Percentiles rank a stretch among this genome's conserved stretches.
These are phyloP conservation scores for Peromyscus maniculatus DNA, from an alignment of 2,113 vertebrate genomes.

Conservation along the genomic window DNA sequence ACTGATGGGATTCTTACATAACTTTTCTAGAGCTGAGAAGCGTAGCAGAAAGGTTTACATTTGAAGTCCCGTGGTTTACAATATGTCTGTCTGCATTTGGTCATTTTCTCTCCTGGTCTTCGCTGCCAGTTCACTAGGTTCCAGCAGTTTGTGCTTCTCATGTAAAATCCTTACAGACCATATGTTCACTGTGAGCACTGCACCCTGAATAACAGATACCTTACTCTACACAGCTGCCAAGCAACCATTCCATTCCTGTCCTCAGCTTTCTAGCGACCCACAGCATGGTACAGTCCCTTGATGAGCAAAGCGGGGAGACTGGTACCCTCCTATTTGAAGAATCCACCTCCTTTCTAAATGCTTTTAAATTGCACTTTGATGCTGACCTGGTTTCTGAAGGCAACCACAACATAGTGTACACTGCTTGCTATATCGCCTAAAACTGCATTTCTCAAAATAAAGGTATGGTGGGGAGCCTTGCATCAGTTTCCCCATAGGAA, in stretches of 20 bases:
- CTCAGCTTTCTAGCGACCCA: not conserved
- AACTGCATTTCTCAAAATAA: constrained; percentile 27
- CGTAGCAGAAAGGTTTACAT: constrained; percentile 46
- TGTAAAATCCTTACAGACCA: constrained; percentile 34
- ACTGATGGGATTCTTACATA: constrained; percentile 10
- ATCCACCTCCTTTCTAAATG: not conserved
- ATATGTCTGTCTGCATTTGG: constrained; percentile 45
- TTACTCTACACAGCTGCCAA: not conserved
- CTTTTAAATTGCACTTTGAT: constrained; percentile 13
- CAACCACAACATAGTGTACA: not conserved
- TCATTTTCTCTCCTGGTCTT: constrained; percentile 47
- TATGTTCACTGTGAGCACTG: constrained; percentile 4
- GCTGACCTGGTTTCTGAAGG: constrained; percentile 32
- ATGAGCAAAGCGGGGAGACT: constrained; percentile 23
- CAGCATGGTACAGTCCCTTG: not conserved
- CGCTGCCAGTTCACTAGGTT: constrained; percentile 7
- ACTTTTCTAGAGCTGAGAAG: constrained; percentile 31
- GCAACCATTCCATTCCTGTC: not conserved
- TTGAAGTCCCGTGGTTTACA: constrained; percentile 55
- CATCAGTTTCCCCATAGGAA: not conserved
- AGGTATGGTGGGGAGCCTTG: not conserved
- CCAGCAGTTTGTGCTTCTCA: not conserved
- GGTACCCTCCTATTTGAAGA: not conserved
- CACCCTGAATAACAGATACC: not conserved
- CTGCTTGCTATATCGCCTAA: not conserved